Evolutionary conservation across 2,888 invertebrate genomes (phyloP), one percentile per base, ranked within the genome.

Genomic region (Amiota minor): DNA sequence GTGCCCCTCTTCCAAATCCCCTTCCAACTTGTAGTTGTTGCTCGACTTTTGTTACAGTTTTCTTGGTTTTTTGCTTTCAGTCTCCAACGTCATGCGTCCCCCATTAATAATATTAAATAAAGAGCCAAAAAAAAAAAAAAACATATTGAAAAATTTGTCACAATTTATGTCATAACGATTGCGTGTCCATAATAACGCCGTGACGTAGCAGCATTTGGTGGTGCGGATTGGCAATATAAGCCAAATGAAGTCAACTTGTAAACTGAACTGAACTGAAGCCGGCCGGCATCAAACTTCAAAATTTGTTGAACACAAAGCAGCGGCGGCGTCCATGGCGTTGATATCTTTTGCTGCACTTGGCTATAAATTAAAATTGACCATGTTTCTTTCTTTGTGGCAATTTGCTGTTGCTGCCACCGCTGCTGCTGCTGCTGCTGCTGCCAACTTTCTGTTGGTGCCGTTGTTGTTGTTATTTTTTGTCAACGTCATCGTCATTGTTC

Each of bases 101-200:
- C 85, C 78, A 81, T 85, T 81, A 81, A 81, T 80, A 85, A 78
- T 77, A 76, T 75, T 79, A 75, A 70, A n/a, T 79, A 75, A 35
- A 35, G 35, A 35, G 35, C 35, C 2, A 35, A 35, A 35, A 23
- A 23, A 23, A 23, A 23, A 23, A 23, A 23, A 23, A 23, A 23
- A 23, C 76, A 79, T 76, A 68, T 76, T 77, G 75, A 73, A 78
- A 73, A 80, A 82, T 79, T 82, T 83, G 81, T 81, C 75, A 76
- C 78, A 79, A 83, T 80, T 78, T 79, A 79, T 79, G 78, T 73
- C 81, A 80, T 68, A 76, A 75, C 78, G 77, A 78, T 78, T 77
- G 78, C 78, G 78, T 78, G 78, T 75, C 69, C 78, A 76, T 78
- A 78, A 76, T 78, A 76, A 75, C 74, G 74, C 64, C 70, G 50